Base-by-base conservation (phyloP, 23 tunicate genomes). In the Trididemnum clinides region DNA sequence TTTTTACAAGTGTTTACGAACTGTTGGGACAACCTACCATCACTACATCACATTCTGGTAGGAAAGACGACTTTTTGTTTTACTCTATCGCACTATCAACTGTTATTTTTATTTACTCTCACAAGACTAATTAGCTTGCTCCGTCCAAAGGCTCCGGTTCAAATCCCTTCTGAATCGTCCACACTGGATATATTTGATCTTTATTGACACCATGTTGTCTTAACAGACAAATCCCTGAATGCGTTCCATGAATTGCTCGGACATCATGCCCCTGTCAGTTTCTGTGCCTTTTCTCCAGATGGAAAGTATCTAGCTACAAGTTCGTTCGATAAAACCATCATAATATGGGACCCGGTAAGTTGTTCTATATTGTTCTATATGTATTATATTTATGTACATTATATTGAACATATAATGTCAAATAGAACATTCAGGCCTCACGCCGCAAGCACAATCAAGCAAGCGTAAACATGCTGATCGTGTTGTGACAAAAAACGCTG, bases 281-380 rank as follows among this genome's bases (percentile, higher is more conserved):
- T 73, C 37, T 94, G 98, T 64, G 73, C 64, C 66, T 94, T 94
- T 77, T 85, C 94, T 25, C 65, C 79, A 2, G 78, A 85, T 33
- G 98, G 98, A 64, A 66, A 66, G 51, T 44, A 58, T 18, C 49
- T 94, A 64, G 98, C 98, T 0, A 84, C 98, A 25, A 82, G 88
- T 65, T 94, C 98, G 2, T 89, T 94, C 64, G 98, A 94, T 33
- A 94, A 89, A 78, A 85, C 88, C 21, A 83, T 89, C 33, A 88
- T 88, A 31, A 57, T 94, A 1, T 94, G 98, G 98, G 79, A 88
- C 31, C 85, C 93, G 0, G 98, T 94, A 57, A 84, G 94, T 84
- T 7, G 54, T 15, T n/a, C n/a, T n/a, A n/a, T n/a, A n/a, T n/a
- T n/a, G n/a, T n/a, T n/a, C n/a, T n/a, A n/a, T n/a, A n/a, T n/a